Conservation (phyloP, 2,888 invertebrate genomes). For the Tanytarsus gracilentus region DNA sequence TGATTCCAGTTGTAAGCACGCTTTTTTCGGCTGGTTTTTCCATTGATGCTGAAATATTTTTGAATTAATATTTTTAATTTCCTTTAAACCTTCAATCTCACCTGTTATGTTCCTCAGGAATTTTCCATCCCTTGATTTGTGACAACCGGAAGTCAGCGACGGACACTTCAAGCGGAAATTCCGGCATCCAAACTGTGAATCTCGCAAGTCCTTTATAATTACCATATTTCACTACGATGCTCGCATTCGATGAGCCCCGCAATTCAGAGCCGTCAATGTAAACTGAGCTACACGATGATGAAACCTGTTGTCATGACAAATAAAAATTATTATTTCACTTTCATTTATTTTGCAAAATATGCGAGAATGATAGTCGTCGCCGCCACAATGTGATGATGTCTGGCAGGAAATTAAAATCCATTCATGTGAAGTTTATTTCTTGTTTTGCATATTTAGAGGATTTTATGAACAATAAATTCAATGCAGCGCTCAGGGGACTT, state of each 20-base stretch:
- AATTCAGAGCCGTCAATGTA: conserved; percentile 95
- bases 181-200: conserved; percentile 95
- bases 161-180: conserved; percentile 82
- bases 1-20: conserved; percentile 53
- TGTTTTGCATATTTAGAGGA: background rate
- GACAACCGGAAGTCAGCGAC: conserved; percentile 82
- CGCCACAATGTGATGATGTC: background rate
- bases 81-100: background rate
- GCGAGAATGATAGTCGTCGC: background rate
- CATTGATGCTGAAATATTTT: conserved; percentile 38
- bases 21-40: conserved; percentile 48
- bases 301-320: conserved; percentile 58
- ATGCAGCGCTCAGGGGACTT: too few species aligned
- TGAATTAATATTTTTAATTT: background rate
- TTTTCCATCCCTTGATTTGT: conserved; percentile 91
- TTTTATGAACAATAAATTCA: too few species aligned
- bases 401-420: background rate
- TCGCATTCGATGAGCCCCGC: conserved; percentile 88
- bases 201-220: conserved; percentile 80
- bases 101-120: conserved; percentile 61
- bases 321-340: background rate
- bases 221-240: conserved; percentile 85
- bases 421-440: background rate
- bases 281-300: conserved; percentile 90
- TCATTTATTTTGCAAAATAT: background rate